Conservation (phyloP, 2,888 invertebrate genomes). For the Drosophila ezoana region DNA sequence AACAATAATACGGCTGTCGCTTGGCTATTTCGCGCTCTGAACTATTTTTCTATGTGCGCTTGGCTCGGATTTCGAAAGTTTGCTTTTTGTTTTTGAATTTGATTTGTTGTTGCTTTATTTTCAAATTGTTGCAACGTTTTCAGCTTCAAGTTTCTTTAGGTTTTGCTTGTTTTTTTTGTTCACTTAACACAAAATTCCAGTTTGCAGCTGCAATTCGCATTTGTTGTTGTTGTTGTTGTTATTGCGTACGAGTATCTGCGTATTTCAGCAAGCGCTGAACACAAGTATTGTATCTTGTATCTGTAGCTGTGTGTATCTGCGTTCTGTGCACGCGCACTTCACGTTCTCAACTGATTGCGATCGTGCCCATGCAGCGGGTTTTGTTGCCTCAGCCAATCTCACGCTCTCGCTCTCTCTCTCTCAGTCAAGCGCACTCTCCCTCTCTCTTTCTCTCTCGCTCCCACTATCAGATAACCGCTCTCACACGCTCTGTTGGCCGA, state of each 20-base stretch:
- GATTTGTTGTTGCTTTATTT: slow-evolving; percentile 12
- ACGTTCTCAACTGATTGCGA: slow-evolving; percentile 73
- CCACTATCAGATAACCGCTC: slow-evolving; percentile 23
- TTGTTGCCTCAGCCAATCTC: slow-evolving; percentile 57
- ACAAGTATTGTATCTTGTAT: slow-evolving; percentile 26
- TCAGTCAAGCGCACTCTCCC: neutral
- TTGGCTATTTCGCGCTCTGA: slow-evolving; percentile 60
- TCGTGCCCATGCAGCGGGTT: slow-evolving; percentile 66
- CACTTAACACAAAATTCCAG: slow-evolving; percentile 67
- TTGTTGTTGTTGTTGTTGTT: slow-evolving; percentile 20
- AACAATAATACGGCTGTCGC: slow-evolving; percentile 46
- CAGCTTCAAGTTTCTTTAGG: slow-evolving; percentile 55
- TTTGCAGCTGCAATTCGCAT: slow-evolving; percentile 69
- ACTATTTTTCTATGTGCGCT: slow-evolving; percentile 71
- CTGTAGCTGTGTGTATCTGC: slow-evolving; percentile 11
- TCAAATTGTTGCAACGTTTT: slow-evolving; percentile 51
- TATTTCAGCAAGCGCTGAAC: slow-evolving; percentile 36
- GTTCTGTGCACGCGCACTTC: slow-evolving; percentile 62
- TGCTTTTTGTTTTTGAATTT: slow-evolving; percentile 21
- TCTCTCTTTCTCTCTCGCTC: slow-evolving; percentile 2
- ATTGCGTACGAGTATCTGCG: slow-evolving; percentile 58
- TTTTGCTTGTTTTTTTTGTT: slow-evolving; percentile 51
- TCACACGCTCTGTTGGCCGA: neutral
- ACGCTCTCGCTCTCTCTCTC: slow-evolving; percentile 9
- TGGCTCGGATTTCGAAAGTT: slow-evolving; percentile 77